Base-by-base conservation (phyloP, 2,797 vertebrate species). In the Euthynnus affinis region DNA sequence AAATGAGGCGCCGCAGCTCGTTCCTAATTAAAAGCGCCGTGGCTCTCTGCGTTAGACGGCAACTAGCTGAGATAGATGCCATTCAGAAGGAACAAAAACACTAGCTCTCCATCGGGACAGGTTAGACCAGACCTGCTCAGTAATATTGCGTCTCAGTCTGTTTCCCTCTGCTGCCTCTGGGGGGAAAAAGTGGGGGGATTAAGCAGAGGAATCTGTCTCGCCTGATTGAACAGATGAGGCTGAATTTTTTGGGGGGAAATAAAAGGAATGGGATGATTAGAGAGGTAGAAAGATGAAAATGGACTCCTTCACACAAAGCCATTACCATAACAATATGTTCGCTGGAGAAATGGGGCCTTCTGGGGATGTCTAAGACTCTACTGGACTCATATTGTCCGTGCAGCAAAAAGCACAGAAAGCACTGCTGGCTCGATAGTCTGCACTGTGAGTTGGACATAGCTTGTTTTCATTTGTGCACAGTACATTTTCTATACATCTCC, bases 281-380 rank as follows among this genome's bases (percentile, higher is more conserved):
- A 88, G 86, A 81, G 57, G 76, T 76, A 72, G 83, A 73, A 84
- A 87, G 71, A 86, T 90, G 86, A 86, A 81, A 85, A 91, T 88
- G 76, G 77, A 87, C 63, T 80, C 71, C 59, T 78, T 80, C 80
- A 61, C 83, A 71, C 80, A 66, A 79, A 83, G 18, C 34, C 56
- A 87, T 91, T 91, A 90, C 72, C 88, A 87, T 88, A 82, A 90
- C 89, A 88, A 91, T 87, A 78, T 83, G 71, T 79, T 76, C 70
- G 23, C 25, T 6, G 1, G 70, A 84, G 68, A 71, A 81, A 80
- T 67, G 58, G 49, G 48, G 46, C 78, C 83, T 88, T 53, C 72
- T 76, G 77, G 82, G 82, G 64, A 74, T 37, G 57, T 52, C 32
- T 57, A 2, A 74, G 34, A 71, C 73, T 65, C 58, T 32, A 42